Percentiles rank a stretch among this genome's conserved stretches.
Conservation (phyloP, 1,140 invertebrate genomes). For the Acromyrmex heyeri region DNA sequence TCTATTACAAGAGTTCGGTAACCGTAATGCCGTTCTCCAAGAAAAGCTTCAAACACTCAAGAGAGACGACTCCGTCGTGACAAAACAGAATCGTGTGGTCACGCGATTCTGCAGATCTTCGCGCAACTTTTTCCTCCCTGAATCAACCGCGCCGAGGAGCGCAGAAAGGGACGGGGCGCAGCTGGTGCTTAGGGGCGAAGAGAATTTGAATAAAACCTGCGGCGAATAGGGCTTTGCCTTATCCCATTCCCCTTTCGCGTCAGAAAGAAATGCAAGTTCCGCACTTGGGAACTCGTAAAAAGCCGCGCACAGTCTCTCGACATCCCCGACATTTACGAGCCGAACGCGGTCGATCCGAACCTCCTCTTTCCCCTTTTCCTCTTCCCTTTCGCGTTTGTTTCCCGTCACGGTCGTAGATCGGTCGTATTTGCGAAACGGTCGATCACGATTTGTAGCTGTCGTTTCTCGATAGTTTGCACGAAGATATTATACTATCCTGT, state of each 20-base stretch:
- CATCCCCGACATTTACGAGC: conserved; percentile 13
- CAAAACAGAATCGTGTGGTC: conserved; percentile 36
- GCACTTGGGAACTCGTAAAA: conserved; percentile 47
- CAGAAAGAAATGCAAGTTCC: conserved; percentile 54
- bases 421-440: conserved; percentile 37
- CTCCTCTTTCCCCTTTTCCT: background rate
- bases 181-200: conserved; percentile 41
- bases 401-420: background rate
- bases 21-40: background rate
- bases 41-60: background rate
- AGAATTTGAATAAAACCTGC: conserved; percentile 63
- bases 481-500: background rate
- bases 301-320: conserved; percentile 47
- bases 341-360: conserved; percentile 9
- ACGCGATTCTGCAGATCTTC: conserved; percentile 51
- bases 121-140: conserved; percentile 24
- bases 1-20: background rate
- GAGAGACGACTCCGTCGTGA: background rate
- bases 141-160: background rate
- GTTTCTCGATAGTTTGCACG: background rate
- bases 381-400: background rate
- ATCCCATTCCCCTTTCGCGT: conserved; percentile 28
- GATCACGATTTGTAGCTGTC: conserved; percentile 17
- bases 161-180: conserved; percentile 22
- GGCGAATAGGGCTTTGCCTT: conserved; percentile 59